Conservation (phyloP, 2,113 vertebrate species). For the Clupea harengus region DNA sequence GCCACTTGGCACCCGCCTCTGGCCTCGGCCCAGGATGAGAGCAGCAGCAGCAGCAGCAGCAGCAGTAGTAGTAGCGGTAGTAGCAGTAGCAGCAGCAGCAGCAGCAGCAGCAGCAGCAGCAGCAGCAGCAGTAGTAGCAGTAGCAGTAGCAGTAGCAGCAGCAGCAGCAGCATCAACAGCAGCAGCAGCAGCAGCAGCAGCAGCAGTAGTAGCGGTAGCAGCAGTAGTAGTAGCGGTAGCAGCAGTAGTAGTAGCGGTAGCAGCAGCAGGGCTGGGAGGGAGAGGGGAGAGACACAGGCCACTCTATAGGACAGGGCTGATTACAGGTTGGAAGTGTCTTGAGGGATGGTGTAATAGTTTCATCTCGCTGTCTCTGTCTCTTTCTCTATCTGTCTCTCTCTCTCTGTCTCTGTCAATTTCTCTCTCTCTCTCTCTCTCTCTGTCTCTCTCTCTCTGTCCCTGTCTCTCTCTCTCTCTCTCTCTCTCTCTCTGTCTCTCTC, state of each 20-base stretch:
- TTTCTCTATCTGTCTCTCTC: slow-evolving; percentile 16
- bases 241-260: not conserved
- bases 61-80: not conserved
- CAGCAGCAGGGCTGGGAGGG: not conserved
- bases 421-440: slow-evolving; percentile 36
- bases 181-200: not conserved
- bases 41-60: not conserved
- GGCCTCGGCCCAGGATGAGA: slow-evolving; percentile 31
- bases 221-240: not conserved
- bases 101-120: not conserved
- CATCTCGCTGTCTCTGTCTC: not conserved
- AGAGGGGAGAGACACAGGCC: slow-evolving; percentile 6
- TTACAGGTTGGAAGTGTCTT: not conserved
- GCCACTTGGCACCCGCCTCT: slow-evolving; percentile 36
- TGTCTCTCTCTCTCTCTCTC: slow-evolving; percentile 41
- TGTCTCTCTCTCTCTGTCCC: not conserved
- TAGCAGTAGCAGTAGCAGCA: no score
- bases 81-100: not conserved
- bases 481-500: slow-evolving; percentile 22
- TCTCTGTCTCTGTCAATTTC: slow-evolving; percentile 28
- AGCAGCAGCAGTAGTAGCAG: not conserved
- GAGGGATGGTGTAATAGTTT: slow-evolving; percentile 27
- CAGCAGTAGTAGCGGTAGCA: not conserved
- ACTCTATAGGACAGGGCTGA: not conserved
- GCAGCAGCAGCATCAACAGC: not conserved